These are phyloP conservation scores for Epizoanthus fatuus DNA, from an alignment of 92 coral and sea anemone genomes.

Conservation along the genomic window DNA sequence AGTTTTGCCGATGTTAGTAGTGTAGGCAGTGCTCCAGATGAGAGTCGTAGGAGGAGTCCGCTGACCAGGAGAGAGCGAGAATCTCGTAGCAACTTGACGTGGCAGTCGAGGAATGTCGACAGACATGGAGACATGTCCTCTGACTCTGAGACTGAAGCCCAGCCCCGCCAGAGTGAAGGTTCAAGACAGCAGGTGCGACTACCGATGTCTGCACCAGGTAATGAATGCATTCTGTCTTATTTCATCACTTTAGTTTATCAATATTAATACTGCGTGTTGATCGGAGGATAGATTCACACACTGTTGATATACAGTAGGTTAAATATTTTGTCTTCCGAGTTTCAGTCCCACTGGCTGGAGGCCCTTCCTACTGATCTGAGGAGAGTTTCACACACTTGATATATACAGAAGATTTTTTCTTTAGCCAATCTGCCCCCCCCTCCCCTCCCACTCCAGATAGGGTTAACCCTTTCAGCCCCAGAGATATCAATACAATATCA, in stretches of 20 bases:
- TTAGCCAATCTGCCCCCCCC: too few relatives aligned
- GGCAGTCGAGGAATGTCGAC: background rate
- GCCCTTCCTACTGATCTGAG: too few relatives aligned
- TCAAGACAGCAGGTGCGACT: background rate
- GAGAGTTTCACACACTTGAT: too few relatives aligned
- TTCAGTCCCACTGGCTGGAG: too few relatives aligned
- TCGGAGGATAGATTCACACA: too few relatives aligned
- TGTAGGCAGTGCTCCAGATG: conserved; percentile 70
- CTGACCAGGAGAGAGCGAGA: conserved; percentile 17
- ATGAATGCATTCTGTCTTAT: background rate
- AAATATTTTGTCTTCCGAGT: too few relatives aligned
- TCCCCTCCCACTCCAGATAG: too few relatives aligned
- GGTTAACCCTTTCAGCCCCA: too few relatives aligned
- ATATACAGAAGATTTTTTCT: too few relatives aligned
- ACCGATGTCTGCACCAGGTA: conserved; percentile 40
- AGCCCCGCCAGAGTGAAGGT: background rate
- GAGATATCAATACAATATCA: too few relatives aligned
- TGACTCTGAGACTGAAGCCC: conserved; percentile 20
- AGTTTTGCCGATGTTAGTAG: conserved; percentile 94
- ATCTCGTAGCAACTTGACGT: conserved; percentile 39
- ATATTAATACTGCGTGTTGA: too few relatives aligned
- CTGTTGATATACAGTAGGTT: too few relatives aligned
- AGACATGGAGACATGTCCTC: conserved; percentile 12
- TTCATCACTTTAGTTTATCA: background rate
- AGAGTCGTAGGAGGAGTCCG: conserved; percentile 39